These are phyloP conservation scores for Globia sparganii DNA, from an alignment of 2,888 invertebrate genomes.

Conservation along the genomic window DNA sequence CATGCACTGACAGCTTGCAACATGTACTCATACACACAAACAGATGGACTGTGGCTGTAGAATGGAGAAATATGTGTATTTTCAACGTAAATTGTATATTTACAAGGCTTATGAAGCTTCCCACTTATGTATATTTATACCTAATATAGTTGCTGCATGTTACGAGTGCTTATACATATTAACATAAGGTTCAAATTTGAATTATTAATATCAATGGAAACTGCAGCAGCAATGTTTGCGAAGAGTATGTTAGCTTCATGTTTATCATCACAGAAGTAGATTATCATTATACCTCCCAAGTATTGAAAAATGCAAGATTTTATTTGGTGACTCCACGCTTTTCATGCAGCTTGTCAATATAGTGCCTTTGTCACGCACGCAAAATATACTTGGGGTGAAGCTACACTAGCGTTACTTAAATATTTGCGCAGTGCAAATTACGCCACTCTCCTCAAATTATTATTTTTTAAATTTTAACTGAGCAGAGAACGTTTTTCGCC, in stretches of 20 bases:
- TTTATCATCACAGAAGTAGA: not conserved
- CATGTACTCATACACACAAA: constrained; percentile 24
- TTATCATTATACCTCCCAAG: constrained; percentile 1
- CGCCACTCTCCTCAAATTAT: not conserved
- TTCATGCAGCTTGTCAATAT: constrained; percentile 1
- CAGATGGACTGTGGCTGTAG: constrained; percentile 31
- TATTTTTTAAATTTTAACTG: not conserved
- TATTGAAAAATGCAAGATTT: not conserved
- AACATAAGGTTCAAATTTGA: not conserved
- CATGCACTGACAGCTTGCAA: constrained; percentile 57
- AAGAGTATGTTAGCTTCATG: not conserved
- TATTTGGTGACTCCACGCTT: constrained; percentile 22
- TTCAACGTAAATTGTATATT: not conserved
- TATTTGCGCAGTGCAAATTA: not conserved
- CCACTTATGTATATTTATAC: not conserved
- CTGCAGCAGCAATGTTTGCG: constrained; percentile 1
- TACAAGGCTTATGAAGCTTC: constrained; percentile 38
- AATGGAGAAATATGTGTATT: constrained; percentile 6
- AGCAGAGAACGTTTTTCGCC: not conserved
- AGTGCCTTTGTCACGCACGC: not conserved
- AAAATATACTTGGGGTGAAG: not conserved
- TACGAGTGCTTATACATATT: not conserved
- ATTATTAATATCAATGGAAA: not conserved
- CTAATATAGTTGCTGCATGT: constrained; percentile 17
- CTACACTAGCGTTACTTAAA: not conserved